A percentile compares a stretch with the other conserved stretches of the same genome.
phyloP scores from a whole-genome alignment of 1,140 invertebrate species.

The Atopsyche davidsoni region DNA sequence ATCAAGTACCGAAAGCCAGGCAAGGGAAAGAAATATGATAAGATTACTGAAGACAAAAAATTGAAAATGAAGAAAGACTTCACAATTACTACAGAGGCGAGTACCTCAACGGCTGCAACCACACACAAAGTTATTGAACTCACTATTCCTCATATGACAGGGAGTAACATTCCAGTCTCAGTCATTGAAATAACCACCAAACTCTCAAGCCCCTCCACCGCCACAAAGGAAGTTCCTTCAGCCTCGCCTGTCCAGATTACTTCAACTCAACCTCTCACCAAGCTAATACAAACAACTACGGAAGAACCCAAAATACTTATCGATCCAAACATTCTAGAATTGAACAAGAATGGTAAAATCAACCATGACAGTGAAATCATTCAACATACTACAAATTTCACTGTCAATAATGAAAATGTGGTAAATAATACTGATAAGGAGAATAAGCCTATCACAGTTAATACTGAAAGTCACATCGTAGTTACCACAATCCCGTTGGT shows the following conservation, averaged over 20 bases:
- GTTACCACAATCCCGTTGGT: not conserved
- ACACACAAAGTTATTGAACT: conserved; percentile 42
- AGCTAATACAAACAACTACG: not conserved
- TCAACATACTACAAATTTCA: conserved; percentile 2
- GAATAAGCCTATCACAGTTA: not conserved
- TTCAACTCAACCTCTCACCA: not conserved
- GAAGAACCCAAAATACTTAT: conserved; percentile 19
- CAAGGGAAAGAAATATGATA: conserved; percentile 30
- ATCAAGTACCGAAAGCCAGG: conserved; percentile 26
- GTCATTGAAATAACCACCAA: conserved; percentile 39
- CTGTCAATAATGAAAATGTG: not conserved
- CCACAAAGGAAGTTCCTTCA: conserved; percentile 1
- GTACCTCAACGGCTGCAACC: conserved; percentile 30
- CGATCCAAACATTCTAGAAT: conserved; percentile 27
- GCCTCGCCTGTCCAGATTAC: no score
- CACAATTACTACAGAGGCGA: conserved; percentile 19
- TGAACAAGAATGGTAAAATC: conserved; percentile 20
- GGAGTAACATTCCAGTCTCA: conserved; percentile 31
- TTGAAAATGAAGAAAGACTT: conserved; percentile 21
- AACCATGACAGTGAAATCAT: conserved; percentile 28
- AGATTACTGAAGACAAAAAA: conserved; percentile 30
- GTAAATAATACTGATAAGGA: not conserved
- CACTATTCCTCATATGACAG: conserved; percentile 34
- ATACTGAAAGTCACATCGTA: conserved; percentile 1
- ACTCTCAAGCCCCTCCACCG: conserved; percentile 30